phyloP scores from a whole-genome alignment of 2,113 vertebrate species.

The Rutilus rutilus region DNA sequence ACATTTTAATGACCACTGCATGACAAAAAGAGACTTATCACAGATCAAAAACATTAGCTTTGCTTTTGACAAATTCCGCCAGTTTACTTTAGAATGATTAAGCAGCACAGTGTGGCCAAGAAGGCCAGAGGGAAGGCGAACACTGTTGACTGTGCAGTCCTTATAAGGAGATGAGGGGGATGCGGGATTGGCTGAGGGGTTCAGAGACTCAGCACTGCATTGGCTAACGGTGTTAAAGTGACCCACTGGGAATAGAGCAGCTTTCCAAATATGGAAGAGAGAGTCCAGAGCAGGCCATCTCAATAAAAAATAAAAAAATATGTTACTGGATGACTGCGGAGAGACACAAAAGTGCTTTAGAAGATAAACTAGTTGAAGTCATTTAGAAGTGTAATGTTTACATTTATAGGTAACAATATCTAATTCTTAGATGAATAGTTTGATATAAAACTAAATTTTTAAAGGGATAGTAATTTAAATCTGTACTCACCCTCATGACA shows the following conservation, averaged over 20 bases:
- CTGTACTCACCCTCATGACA: background rate
- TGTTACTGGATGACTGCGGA: background rate
- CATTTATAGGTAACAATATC: background rate
- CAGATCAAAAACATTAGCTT: background rate
- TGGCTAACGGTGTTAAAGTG: constrained; percentile 77
- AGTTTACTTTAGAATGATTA: constrained; percentile 22
- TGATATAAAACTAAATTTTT: background rate
- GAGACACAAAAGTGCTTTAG: background rate
- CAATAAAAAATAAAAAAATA: constrained; percentile 6
- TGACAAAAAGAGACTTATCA: background rate
- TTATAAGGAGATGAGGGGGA: constrained; percentile 87
- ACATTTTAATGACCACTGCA: constrained; percentile 1
- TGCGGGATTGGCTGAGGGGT: constrained; percentile 75
- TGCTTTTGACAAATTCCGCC: constrained; percentile 6
- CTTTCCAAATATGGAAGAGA: constrained; percentile 93
- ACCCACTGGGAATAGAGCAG: constrained; percentile 85
- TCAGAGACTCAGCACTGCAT: constrained; percentile 74
- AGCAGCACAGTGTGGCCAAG: constrained; percentile 40
- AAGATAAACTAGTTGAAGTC: constrained; percentile 40
- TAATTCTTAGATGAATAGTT: background rate
- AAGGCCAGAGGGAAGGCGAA: constrained; percentile 61
- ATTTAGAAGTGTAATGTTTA: background rate
- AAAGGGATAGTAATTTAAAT: background rate
- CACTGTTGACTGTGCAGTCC: constrained; percentile 79
- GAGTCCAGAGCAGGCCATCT: constrained; percentile 68